Conservation (phyloP, 2,888 invertebrate species). For the Epicampocera succincta region DNA sequence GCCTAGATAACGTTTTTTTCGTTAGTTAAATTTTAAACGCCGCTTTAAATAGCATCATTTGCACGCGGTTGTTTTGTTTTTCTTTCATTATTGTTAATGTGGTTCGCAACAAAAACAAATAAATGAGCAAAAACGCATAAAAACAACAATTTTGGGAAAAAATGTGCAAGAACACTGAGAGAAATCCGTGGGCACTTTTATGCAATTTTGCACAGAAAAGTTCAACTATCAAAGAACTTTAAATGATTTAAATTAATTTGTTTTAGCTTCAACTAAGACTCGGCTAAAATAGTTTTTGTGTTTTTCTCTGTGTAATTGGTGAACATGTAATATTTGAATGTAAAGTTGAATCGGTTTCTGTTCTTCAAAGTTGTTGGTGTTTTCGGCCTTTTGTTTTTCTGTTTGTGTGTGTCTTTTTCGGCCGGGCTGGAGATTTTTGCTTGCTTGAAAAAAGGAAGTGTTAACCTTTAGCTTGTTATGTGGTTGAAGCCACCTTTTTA, state of each 20-base stretch:
- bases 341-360: conserved; percentile 47
- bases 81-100: conserved; percentile 36
- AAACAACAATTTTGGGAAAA: conserved; percentile 53
- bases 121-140: conserved; percentile 62
- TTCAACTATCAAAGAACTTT: not conserved
- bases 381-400: conserved; percentile 17
- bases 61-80: conserved; percentile 76
- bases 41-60: conserved; percentile 80
- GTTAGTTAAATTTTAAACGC: conserved; percentile 77
- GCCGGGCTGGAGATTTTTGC: not conserved
- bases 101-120: conserved; percentile 44
- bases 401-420: conserved; percentile 2
- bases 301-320: conserved; percentile 22
- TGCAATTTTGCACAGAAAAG: not conserved
- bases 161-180: conserved; percentile 6
- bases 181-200: not conserved
- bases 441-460: conserved; percentile 70
- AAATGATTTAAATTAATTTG: too few relatives aligned
- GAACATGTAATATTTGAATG: conserved; percentile 33
- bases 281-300: too few relatives aligned
- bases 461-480: conserved; percentile 71
- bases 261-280: too few relatives aligned
- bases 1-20: conserved; percentile 62
- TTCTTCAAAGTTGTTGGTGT: conserved; percentile 41
- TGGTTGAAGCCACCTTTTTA: conserved; percentile 60